Evolutionary conservation across 2,888 invertebrate genomes (phyloP), one percentile per base, ranked within the genome.

Genomic region (Drosophila fungiperda): DNA sequence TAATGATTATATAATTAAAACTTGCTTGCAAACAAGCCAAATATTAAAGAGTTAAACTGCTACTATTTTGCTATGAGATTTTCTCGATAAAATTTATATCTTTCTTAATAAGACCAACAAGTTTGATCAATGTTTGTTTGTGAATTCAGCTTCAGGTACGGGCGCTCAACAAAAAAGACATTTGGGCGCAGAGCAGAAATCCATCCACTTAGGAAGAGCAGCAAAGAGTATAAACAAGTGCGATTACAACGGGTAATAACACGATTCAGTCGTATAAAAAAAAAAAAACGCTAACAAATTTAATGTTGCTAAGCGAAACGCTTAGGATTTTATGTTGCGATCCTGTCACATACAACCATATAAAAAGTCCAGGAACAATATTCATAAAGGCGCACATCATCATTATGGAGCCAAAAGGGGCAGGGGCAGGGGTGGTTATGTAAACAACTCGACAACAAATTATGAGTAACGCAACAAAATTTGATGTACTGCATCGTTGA

Each of bases 191-290:
- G 15, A 48, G 40, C 50, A 35, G 53, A 68, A 79, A 82, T 82
- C 71, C 83, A 87, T 76, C 73, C 71, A 78, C 69, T 80, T 78
- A 66, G 52, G 59, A 36, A 20, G 38, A 32, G n/a, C 36, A 49
- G 40, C 49, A n/a, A 53, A 52, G 35, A 33, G 49, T 20, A 68
- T 79, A 79, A 79, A 79, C 54, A 29, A 9, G 49, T 55, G 58
- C 80, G 82, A 84, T 84, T 85, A 84, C 88, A 87, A 58, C 70
- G 55, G 79, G 85, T 81, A 81, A 86, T 88, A 83, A 88, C 85
- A 85, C 89, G 85, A 85, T 83, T 68, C 77, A 81, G 77, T 67
- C 85, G 73, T 85, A 85, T 85, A 85, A 87, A 84, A 82, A 55
- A 86, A 83, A 33, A 38, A 29, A 32, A 40, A 71, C 29, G 66